Conservation (phyloP, 2,797 vertebrate species). For the Alauda arvensis region DNA sequence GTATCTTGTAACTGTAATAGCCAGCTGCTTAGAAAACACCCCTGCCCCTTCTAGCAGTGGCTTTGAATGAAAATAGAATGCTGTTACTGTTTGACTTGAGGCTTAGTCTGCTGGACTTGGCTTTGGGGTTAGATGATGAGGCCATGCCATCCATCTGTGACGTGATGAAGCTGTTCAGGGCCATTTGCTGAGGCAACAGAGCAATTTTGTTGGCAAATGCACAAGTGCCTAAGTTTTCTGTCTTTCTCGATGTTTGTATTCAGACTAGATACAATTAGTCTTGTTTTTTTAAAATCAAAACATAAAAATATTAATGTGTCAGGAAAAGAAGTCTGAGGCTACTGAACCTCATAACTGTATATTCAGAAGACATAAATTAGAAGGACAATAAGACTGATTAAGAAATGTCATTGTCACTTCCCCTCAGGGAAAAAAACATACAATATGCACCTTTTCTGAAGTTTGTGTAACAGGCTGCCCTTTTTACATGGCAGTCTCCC, state of each 20-base stretch:
- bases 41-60: not conserved
- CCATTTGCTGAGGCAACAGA: not conserved
- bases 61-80: not conserved
- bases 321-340: not conserved
- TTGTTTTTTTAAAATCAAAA: not conserved
- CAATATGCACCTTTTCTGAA: not conserved
- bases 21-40: not conserved
- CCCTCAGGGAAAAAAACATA: not conserved
- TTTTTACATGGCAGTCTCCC: not conserved
- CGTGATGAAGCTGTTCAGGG: not conserved
- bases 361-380: not conserved
- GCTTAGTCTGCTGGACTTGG: not conserved
- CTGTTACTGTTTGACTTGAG: not conserved
- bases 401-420: not conserved
- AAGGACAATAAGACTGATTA: not conserved
- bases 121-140: not conserved
- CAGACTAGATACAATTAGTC: not conserved
- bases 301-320: not conserved
- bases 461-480: not conserved
- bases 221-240: not conserved
- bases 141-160: not conserved
- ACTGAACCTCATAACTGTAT: not conserved
- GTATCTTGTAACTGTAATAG: not conserved
- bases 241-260: not conserved
- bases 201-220: not conserved